These are phyloP conservation scores for Chromobotia macracanthus DNA, from an alignment of 2,797 vertebrate species.

Conservation along the genomic window DNA sequence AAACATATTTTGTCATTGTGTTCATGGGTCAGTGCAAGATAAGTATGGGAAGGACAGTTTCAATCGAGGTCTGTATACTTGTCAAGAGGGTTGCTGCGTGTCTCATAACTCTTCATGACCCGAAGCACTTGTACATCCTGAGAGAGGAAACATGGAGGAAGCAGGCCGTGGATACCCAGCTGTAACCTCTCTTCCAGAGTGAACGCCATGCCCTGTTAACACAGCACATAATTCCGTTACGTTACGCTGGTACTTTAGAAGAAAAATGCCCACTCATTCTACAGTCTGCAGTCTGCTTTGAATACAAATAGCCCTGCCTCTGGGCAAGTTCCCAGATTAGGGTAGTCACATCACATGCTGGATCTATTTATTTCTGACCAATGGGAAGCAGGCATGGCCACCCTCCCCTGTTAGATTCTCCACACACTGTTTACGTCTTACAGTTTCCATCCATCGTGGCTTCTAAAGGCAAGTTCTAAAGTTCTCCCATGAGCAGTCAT, in stretches of 20 bases:
- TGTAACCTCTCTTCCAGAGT: slow-evolving; percentile 93
- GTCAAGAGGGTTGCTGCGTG: slow-evolving; percentile 87
- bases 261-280: slow-evolving; percentile 13
- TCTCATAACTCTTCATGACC: slow-evolving; percentile 93
- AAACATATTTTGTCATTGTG: neutral
- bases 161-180: slow-evolving; percentile 94
- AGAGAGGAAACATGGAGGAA: slow-evolving; percentile 95
- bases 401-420: slow-evolving; percentile 66
- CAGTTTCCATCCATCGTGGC: slow-evolving; percentile 32
- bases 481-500: neutral
- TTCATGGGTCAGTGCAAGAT: neutral
- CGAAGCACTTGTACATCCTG: slow-evolving; percentile 95
- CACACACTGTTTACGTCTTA: slow-evolving; percentile 45
- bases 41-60: neutral
- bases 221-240: slow-evolving; percentile 22
- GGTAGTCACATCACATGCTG: slow-evolving; percentile 53
- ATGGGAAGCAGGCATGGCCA: slow-evolving; percentile 57
- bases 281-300: slow-evolving; percentile 23
- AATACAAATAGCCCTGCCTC: slow-evolving; percentile 21
- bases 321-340: slow-evolving; percentile 40
- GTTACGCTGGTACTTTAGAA: slow-evolving; percentile 56
- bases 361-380: slow-evolving; percentile 76
- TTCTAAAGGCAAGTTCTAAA: slow-evolving; percentile 5
- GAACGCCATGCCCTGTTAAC: slow-evolving; percentile 90
- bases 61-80: slow-evolving; percentile 75